Evolutionary conservation across 2,113 vertebrate genomes (phyloP).

Genomic region (Calonectris borealis): DNA sequence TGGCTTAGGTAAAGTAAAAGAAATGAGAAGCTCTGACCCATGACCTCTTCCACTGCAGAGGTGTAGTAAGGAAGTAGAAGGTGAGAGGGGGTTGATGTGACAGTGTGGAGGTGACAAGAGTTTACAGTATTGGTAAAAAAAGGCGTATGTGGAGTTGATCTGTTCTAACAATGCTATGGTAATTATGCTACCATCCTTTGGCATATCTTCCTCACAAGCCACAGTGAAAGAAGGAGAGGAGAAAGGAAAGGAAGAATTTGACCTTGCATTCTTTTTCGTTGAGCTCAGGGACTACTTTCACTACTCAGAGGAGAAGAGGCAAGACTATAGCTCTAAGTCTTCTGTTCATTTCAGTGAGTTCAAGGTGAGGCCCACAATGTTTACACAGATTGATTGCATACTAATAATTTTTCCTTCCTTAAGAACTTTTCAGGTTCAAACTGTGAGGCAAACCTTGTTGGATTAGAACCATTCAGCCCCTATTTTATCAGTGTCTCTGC

Average conservation of each 20-base stretch:
- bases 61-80: not conserved
- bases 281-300: not conserved
- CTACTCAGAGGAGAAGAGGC: not conserved
- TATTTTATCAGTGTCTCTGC: conserved; percentile 89
- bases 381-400: not conserved
- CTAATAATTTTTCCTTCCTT: conserved; percentile 43
- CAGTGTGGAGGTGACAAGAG: not conserved
- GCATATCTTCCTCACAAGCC: not conserved
- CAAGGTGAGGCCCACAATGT: not conserved
- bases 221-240: not conserved
- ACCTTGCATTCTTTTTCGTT: not conserved
- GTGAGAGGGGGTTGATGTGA: not conserved
- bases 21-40: not conserved
- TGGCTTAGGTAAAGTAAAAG: not conserved
- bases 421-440: conserved; percentile 88
- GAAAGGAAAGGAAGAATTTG: not conserved
- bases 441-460: conserved; percentile 78
- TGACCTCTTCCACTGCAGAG: not conserved
- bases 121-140: not conserved
- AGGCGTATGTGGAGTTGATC: not conserved
- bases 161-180: not conserved
- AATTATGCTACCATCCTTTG: not conserved
- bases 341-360: not conserved
- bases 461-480: conserved; percentile 85
- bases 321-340: not conserved